These are phyloP conservation scores for Lophochroa leadbeateri DNA, from an alignment of 2,113 vertebrate species.

Conservation along the genomic window DNA sequence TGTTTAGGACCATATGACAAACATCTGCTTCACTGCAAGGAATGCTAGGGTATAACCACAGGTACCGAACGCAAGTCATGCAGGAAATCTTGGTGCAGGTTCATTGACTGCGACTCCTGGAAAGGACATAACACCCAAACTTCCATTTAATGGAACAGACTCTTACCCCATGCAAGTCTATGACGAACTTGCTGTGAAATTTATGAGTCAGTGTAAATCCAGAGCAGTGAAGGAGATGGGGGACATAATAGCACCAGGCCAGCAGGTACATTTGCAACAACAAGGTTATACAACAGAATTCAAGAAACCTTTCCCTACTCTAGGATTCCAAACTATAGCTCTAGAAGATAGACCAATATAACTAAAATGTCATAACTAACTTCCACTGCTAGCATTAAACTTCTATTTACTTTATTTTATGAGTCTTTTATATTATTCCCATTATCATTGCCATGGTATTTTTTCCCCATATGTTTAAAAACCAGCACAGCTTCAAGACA, in stretches of 20 bases:
- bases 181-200: not conserved
- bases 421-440: not conserved
- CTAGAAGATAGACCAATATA: not conserved
- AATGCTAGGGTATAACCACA: not conserved
- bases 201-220: not conserved
- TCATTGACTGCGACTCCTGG: not conserved
- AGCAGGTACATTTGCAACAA: not conserved
- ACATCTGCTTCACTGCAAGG: slow-evolving; percentile 18
- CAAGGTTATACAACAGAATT: not conserved
- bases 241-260: not conserved
- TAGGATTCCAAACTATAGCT: not conserved
- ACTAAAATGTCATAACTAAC: not conserved
- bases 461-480: not conserved
- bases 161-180: not conserved
- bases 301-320: not conserved
- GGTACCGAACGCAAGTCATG: not conserved
- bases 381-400: not conserved
- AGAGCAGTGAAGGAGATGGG: not conserved
- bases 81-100: not conserved
- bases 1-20: slow-evolving; percentile 15
- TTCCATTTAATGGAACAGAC: not conserved
- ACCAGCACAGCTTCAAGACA: not conserved
- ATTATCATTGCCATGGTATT: not conserved
- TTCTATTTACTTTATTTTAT: not conserved
- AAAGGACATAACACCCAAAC: accelerated